A percentile compares a stretch with the other conserved stretches of the same genome.
Conservation (phyloP, 2,113 vertebrate genomes). For the Aegypius monachus region DNA sequence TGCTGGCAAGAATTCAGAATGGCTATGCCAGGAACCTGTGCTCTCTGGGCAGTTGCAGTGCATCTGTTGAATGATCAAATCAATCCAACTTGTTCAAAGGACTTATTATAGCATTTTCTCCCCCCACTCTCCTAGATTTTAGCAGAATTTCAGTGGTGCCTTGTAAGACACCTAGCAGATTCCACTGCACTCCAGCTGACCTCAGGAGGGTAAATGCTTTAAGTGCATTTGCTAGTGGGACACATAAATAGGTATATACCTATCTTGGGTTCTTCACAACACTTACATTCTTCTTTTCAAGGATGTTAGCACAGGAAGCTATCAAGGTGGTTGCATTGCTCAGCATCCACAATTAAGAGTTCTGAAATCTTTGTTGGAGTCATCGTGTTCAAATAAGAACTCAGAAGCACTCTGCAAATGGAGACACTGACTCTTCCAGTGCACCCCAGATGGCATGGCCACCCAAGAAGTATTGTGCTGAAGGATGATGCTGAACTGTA, state of each 20-base stretch:
- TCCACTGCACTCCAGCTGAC: neutral
- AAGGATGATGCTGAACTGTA: neutral
- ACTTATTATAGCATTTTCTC: neutral
- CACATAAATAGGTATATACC: neutral
- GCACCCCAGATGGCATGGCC: neutral
- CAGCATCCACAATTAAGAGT: neutral
- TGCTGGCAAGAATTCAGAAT: conserved; percentile 41
- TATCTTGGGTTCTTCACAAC: neutral
- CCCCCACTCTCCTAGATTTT: neutral
- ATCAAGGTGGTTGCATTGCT: neutral
- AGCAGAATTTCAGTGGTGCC: neutral
- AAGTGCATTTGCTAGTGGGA: neutral
- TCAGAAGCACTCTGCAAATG: neutral
- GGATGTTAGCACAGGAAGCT: neutral
- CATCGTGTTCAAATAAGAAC: neutral
- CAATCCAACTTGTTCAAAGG: neutral
- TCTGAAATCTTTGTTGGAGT: neutral
- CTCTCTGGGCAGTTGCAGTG: conserved; percentile 29
- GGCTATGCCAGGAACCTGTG: conserved; percentile 3
- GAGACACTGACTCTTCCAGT: neutral
- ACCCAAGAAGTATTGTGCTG: neutral
- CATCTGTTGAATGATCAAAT: neutral
- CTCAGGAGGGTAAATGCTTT: neutral
- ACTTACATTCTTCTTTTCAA: neutral
- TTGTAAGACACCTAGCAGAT: neutral